phyloP scores from a whole-genome alignment of 2,888 invertebrate genomes.

The Hydrotaea diabolus region DNA sequence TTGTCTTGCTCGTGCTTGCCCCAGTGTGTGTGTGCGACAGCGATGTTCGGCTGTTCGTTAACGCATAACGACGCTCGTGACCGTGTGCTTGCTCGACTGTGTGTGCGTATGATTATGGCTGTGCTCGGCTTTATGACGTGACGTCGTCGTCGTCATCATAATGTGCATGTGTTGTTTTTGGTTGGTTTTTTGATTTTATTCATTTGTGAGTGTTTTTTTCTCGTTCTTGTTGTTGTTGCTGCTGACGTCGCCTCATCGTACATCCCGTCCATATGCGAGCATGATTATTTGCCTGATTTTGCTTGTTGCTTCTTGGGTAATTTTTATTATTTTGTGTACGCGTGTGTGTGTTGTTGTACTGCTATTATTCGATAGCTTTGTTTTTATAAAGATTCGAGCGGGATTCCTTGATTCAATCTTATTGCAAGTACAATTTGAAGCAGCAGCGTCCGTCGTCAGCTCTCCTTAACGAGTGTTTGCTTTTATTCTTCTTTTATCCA shows the following conservation, averaged over 20 bases:
- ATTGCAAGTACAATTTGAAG: not conserved
- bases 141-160: not conserved
- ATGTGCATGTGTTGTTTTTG: not conserved
- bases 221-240: not conserved
- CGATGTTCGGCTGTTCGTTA: no score
- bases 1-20: constrained; percentile 4
- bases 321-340: constrained; percentile 1
- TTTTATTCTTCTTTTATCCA: not conserved
- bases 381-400: no score
- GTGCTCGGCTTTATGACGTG: constrained; percentile 19
- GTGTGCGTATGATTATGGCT: not conserved
- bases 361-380: not conserved
- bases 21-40: not conserved
- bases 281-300: constrained; percentile 19
- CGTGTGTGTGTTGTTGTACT: not conserved
- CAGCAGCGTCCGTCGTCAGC: not conserved
- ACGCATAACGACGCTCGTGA: not conserved
- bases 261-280: constrained; percentile 25
- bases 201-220: constrained; percentile 1
- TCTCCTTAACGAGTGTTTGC: not conserved
- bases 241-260: not conserved
- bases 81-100: not conserved
- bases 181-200: constrained; percentile 10
- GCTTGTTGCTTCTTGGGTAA: constrained; percentile 46
- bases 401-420: no score